Evolutionary conservation across 2,888 invertebrate species (phyloP).

Genomic region (Drosophila koepferae): DNA sequence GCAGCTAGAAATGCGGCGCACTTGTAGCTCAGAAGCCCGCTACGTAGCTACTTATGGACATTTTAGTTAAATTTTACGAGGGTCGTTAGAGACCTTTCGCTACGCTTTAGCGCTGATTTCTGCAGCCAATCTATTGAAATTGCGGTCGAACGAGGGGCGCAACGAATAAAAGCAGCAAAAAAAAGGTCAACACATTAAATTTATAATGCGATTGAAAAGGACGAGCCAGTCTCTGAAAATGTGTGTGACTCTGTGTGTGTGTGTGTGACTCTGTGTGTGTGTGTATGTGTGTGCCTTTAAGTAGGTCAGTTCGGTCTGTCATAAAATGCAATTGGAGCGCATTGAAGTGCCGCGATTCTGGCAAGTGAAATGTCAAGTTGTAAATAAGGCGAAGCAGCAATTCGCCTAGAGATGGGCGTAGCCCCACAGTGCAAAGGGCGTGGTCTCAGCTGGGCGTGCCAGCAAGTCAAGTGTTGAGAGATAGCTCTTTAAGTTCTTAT

Average conservation of each 20-base stretch:
- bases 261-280: slow-evolving; percentile 4
- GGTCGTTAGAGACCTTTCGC: slow-evolving; percentile 41
- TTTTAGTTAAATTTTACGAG: slow-evolving; percentile 80
- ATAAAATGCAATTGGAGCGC: slow-evolving; percentile 80
- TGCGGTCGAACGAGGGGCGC: slow-evolving; percentile 63
- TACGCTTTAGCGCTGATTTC: slow-evolving; percentile 52
- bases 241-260: not conserved
- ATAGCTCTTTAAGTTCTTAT: not conserved
- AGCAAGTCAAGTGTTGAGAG: not conserved
- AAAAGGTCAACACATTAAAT: slow-evolving; percentile 78
- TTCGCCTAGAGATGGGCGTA: not conserved
- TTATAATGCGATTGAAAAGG: slow-evolving; percentile 77
- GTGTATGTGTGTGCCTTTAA: slow-evolving; percentile 54
- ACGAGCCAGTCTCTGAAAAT: slow-evolving; percentile 23
- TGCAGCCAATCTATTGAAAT: slow-evolving; percentile 74
- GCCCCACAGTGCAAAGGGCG: too few relatives aligned
- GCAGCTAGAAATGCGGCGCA: slow-evolving; percentile 25
- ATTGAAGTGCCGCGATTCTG: slow-evolving; percentile 71
- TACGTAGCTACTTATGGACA: slow-evolving; percentile 67
- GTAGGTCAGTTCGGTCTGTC: slow-evolving; percentile 79
- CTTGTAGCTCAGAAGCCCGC: slow-evolving; percentile 53
- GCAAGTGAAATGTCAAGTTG: slow-evolving; percentile 77
- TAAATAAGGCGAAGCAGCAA: slow-evolving; percentile 58
- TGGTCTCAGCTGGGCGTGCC: not conserved
- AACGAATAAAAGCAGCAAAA: not conserved